These are phyloP conservation scores for Bugula neritina DNA, from an alignment of 2,888 invertebrate species.

Conservation along the genomic window DNA sequence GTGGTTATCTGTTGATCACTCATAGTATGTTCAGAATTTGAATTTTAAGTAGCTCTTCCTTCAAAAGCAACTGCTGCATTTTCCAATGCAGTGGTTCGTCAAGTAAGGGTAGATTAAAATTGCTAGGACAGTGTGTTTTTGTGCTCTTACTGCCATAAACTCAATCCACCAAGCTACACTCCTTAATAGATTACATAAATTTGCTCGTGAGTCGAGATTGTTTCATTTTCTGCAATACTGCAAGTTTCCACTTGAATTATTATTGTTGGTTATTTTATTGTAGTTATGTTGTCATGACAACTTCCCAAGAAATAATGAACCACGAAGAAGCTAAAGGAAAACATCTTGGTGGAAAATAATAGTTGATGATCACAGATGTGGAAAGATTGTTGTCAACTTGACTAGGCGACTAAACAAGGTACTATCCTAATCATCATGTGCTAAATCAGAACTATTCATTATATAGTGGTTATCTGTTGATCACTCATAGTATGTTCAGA, in stretches of 20 bases:
- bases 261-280: too few relatives aligned
- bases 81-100: slow-evolving; percentile 5
- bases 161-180: slow-evolving; percentile 21
- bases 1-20: too few relatives aligned
- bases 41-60: too few relatives aligned
- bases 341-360: slow-evolving; percentile 99
- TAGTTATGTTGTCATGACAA: slow-evolving; percentile 94
- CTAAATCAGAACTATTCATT: neutral
- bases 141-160: neutral
- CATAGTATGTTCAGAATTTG: too few relatives aligned
- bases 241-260: too few relatives aligned
- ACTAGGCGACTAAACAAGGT: slow-evolving; percentile 93
- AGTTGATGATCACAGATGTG: slow-evolving; percentile 97
- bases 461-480: too few relatives aligned
- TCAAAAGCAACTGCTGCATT: slow-evolving; percentile 19
- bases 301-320: slow-evolving; percentile 99
- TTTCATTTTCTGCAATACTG: too few relatives aligned
- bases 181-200: too few relatives aligned
- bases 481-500: too few relatives aligned
- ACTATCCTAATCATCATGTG: slow-evolving; percentile 24
- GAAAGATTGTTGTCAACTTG: slow-evolving; percentile 97
- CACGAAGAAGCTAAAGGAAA: slow-evolving; percentile 99
- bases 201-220: too few relatives aligned
- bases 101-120: slow-evolving; percentile 17
- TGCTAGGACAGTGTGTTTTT: neutral